Percentiles rank a stretch among this genome's conserved stretches.
These are phyloP conservation scores for Steromphala cineraria DNA, from an alignment of 2,888 invertebrate species.

Conservation along the genomic window DNA sequence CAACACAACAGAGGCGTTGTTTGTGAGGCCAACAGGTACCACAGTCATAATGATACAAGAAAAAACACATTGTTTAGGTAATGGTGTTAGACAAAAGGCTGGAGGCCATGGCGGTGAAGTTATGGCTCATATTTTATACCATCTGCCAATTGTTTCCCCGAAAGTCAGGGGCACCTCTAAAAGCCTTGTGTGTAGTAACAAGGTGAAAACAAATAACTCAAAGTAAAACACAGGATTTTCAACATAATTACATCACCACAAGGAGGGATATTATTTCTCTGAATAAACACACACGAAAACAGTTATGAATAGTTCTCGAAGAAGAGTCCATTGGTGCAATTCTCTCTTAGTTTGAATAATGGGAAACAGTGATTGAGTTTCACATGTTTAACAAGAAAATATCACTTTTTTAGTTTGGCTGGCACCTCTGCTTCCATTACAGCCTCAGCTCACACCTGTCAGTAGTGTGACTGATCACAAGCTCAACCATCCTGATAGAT, in stretches of 20 bases:
- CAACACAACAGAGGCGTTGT: too few species aligned
- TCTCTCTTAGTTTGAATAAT: not conserved
- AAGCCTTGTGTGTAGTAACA: not conserved
- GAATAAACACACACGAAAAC: not conserved
- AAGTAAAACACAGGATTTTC: constrained; percentile 2
- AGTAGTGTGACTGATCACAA: not conserved
- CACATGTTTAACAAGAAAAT: constrained; percentile 5
- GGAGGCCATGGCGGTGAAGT: too few species aligned
- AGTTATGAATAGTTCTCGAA: not conserved
- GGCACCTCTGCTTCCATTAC: not conserved
- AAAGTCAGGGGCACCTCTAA: too few species aligned
- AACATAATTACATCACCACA: constrained; percentile 7
- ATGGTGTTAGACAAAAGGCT: too few species aligned
- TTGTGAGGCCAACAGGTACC: too few species aligned
- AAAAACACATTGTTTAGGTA: too few species aligned
- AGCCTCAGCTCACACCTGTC: not conserved
- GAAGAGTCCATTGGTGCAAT: not conserved
- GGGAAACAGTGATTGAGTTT: not conserved
- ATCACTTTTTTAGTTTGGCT: not conserved
- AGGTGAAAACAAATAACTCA: not conserved
- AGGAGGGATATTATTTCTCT: not conserved
- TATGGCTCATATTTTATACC: too few species aligned
- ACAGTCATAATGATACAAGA: too few species aligned
- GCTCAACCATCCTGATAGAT: too few species aligned
- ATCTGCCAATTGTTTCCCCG: too few species aligned